Base-by-base conservation (phyloP, 2,888 invertebrate genomes). In the Phengaris arion region DNA sequence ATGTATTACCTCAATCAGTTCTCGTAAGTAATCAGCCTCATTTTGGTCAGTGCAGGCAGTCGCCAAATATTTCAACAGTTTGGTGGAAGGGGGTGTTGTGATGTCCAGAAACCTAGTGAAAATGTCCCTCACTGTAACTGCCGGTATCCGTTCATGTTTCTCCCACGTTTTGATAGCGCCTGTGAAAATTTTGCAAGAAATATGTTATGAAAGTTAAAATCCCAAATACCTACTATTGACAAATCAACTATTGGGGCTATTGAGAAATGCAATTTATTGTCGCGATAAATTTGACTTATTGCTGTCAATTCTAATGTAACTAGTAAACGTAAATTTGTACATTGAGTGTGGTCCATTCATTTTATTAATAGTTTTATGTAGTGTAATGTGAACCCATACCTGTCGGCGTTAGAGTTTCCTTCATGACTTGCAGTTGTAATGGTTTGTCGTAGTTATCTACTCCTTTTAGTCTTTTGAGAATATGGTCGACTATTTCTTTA, bases 51-150 rank as follows among this genome's bases (percentile, higher is more conserved):
- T 94, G 75, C 98, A 98, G 79, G 96, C 96, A 0, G 96, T 94
- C 2, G 97, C 96, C 76, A 99, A 95, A 81, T 98, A 95, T 81
- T 97, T 96, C 15, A 99, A 92, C 76, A 99, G 92, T 85, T 96
- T 96, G 4, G 98, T 96, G 0, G 97, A 95, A 0, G 98, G 98
- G 2, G 98, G 98, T 22, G 98, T 98, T 0, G 98, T 98, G 74
- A 99, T 96, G 84, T 99, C 98, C 79, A 99, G 91, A 88, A 97
- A 98, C 80, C 97, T 94, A 4, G 96, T 95, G 80, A 98, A 94
- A 48, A 98, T 88, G 79, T 96, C 96, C 75, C 96, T 92, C 51
- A 98, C 86, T 0, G 97, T 95, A 79, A 96, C 96, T 0, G 95
- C 90, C 2, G 97, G 96, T 81, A 98, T 94, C 77, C 97, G 95